Base-by-base conservation (phyloP, 2,888 invertebrate species). In the Ametastegia equiseti region DNA sequence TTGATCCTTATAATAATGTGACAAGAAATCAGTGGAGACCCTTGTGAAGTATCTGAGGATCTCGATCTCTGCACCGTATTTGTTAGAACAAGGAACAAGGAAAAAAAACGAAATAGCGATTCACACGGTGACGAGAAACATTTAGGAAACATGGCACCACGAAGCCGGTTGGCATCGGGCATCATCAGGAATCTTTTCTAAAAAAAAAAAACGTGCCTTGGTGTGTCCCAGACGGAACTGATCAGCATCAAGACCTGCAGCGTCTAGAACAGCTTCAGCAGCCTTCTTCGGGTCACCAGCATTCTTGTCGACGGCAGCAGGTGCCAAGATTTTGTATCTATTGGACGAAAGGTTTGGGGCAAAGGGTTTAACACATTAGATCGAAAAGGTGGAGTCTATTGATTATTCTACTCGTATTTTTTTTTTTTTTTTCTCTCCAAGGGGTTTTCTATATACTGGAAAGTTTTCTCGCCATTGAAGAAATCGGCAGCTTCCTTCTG, bases 251-350 rank as follows among this genome's bases (percentile, higher is more conserved):
- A 99, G 95, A 91, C 95, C 95, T 87, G 96, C 95, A 85, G 95
- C 93, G 82, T 97, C 96, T 94, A 98, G 94, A 93, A 98, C 95
- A 90, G 95, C 93, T 92, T 94, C 95, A 84, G 97, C 97, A 91
- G 95, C 94, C 93, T 98, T 97, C 95, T 96, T 96, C 91, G 95
- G 95, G 92, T 97, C 97, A 85, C 93, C 90, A 30, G 87, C 91
- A 90, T 95, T 93, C 93, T 95, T 95, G 90, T 95, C 94, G 88
- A 95, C 96, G 87, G 95, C 97, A 93, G 96, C 96, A 88, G 99
- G 98, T 93, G 97, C 97, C 94, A 99, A 95, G 94, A 99, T 98
- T 95, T 99, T 98, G 96, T 99, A 99, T 95, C 98, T 98, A 95
- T 91, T 94, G 93, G 75, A 90, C 92, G 88, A 86, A 87, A 85